Evolutionary conservation across 2,113 vertebrate genomes (phyloP).

Genomic region (Strigops habroptila): DNA sequence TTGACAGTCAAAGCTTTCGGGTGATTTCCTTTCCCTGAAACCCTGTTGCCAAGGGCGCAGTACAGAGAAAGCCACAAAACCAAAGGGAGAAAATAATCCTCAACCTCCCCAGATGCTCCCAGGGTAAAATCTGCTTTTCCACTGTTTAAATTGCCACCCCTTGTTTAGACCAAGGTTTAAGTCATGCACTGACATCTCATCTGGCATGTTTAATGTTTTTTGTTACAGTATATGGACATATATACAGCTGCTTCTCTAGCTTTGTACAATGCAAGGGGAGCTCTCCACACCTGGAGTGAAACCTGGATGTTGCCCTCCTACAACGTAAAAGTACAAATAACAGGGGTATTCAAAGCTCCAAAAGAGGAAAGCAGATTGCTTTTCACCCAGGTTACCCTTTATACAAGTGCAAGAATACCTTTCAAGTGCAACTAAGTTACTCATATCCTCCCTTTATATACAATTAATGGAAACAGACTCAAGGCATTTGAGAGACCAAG

Average conservation of each 20-base stretch:
- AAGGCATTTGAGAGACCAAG: not conserved
- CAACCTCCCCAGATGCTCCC: not conserved
- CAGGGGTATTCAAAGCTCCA: not conserved
- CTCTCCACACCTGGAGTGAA: not conserved
- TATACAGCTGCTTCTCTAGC: not conserved
- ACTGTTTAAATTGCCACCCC: not conserved
- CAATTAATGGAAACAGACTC: not conserved
- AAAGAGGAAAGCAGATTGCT: not conserved
- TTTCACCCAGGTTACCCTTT: not conserved
- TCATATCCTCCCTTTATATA: not conserved
- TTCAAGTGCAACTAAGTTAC: not conserved
- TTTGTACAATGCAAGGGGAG: not conserved
- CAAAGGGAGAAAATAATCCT: not conserved
- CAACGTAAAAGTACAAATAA: not conserved
- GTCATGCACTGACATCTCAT: not conserved
- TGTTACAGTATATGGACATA: not conserved
- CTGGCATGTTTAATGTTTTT: not conserved
- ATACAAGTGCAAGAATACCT: not conserved
- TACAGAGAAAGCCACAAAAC: constrained; percentile 16
- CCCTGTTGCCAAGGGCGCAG: not conserved
- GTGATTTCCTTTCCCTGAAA: not conserved
- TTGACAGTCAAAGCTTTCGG: not conserved
- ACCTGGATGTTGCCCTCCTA: not conserved
- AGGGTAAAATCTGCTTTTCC: not conserved
- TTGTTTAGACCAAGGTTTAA: not conserved